These are phyloP conservation scores for Drosophila leonis DNA, from an alignment of 2,888 invertebrate genomes.

Conservation along the genomic window DNA sequence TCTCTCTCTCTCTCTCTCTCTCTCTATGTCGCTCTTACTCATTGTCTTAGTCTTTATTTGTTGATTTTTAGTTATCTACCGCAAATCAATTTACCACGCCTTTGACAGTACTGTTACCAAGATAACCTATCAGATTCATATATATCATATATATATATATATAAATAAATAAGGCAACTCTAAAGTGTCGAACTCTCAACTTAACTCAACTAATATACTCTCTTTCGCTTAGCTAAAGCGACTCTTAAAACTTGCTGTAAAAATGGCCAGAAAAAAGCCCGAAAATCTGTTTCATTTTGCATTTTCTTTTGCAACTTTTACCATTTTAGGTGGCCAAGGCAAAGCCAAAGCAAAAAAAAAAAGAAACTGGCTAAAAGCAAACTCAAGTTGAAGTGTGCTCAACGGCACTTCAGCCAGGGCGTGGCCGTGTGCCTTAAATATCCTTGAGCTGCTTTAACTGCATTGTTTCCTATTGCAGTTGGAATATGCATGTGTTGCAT, in stretches of 20 bases:
- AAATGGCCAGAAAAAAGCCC: not conserved
- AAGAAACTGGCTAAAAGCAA: slow-evolving; percentile 26
- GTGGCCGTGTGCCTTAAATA: slow-evolving; percentile 29
- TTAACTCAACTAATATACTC: not conserved
- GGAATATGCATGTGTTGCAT: not conserved
- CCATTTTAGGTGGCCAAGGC: slow-evolving; percentile 8
- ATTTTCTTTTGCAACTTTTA: slow-evolving; percentile 6
- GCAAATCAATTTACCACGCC: too few relatives aligned
- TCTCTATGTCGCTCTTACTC: not conserved
- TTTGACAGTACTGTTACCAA: too few relatives aligned
- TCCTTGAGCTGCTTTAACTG: slow-evolving; percentile 27
- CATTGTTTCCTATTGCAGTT: slow-evolving; percentile 11
- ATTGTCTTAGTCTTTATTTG: not conserved
- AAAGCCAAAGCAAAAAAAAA: not conserved
- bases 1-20: not conserved
- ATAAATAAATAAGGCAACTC: too few relatives aligned
- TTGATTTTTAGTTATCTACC: not conserved
- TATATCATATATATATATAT: too few relatives aligned
- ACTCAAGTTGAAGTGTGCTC: slow-evolving; percentile 49
- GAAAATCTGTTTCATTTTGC: slow-evolving; percentile 9
- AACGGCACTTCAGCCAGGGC: slow-evolving; percentile 36
- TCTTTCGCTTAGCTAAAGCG: not conserved
- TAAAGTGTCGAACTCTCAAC: not conserved
- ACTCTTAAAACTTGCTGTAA: not conserved
- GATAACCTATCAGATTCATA: too few relatives aligned